Evolutionary conservation across 2,113 vertebrate species (phyloP), one percentile per base, ranked within the genome.

Genomic region (Oreochromis spilurus): DNA sequence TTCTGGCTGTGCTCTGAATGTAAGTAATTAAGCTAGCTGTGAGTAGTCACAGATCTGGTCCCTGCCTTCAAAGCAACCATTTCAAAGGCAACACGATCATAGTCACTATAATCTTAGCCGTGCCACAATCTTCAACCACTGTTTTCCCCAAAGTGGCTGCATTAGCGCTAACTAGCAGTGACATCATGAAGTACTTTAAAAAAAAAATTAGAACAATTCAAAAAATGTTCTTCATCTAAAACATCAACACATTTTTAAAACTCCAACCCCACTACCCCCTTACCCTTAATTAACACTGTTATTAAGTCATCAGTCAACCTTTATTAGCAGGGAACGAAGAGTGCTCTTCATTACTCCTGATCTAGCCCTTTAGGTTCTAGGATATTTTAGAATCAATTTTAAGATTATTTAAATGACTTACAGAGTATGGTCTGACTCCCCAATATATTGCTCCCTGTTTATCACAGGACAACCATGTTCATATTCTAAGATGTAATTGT

Each of bases 401-500:
- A 24, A 9, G 65, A 43, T 43, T 43, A 21, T 43, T 43, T 70
- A 2, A 70, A 26, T 43, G 9, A 16, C 65, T 70, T 43, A 43
- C 38, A 45, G n/a, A 43, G 2, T 24, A 45, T 4, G 65, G 2
- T 43, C 3, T 26, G 65, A 70, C 65, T 43, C 1, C 12, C 65
- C 12, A 43, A 9, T 43, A 43, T 45, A 0, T 26, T 14, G 36
- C 38, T 72, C n/a, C 0, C 0, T 0, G 0, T 45, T 72, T 45
- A 72, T 72, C 67, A 72, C 38, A 45, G 12, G 3, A 43, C 65
- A 70, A 43, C 38, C n/a, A 43, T 24, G 38, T 16, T 70, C 36
- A 24, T 16, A 6, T 70, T 26, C 21, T 43, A 40, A 10, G 13
- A 67, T 40, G 19, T 24, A 40, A 24, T 67, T 24, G 62, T 40